Percentiles rank a stretch among this genome's conserved stretches.
Evolutionary conservation across 2,888 invertebrate genomes (phyloP).

Genomic region (Dynastes hyllus): DNA sequence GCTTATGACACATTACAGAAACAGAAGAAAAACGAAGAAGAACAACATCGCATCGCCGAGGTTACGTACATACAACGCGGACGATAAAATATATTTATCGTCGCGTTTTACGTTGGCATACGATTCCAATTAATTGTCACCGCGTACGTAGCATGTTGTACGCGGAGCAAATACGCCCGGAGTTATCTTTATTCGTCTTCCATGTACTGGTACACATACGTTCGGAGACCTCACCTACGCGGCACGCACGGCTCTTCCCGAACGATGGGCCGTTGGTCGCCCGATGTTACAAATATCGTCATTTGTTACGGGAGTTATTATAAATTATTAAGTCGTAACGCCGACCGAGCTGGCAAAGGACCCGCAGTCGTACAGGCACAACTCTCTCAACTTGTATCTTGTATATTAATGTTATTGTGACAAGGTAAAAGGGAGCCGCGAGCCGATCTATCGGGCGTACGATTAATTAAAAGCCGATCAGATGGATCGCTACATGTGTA

Average conservation of each 20-base stretch:
- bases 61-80: not conserved
- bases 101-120: too few species aligned
- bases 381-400: not conserved
- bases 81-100: too few species aligned
- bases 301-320: constrained; percentile 13
- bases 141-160: too few species aligned
- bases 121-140: too few species aligned
- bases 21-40: not conserved
- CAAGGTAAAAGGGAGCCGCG: constrained; percentile 3
- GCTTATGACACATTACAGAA: constrained; percentile 14
- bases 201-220: too few species aligned
- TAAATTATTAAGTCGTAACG: constrained; percentile 20
- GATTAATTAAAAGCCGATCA: constrained; percentile 15
- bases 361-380: not conserved
- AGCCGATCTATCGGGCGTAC: constrained; percentile 6
- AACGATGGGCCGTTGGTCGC: not conserved
- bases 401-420: constrained; percentile 25
- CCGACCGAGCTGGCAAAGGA: not conserved
- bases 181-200: too few species aligned
- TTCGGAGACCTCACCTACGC: too few species aligned
- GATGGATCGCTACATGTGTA: not conserved
- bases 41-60: not conserved
- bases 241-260: too few species aligned
- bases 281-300: constrained; percentile 21
- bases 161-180: too few species aligned